These are phyloP conservation scores for Xenentodon cancila DNA, from an alignment of 2,797 vertebrate species.

Conservation along the genomic window DNA sequence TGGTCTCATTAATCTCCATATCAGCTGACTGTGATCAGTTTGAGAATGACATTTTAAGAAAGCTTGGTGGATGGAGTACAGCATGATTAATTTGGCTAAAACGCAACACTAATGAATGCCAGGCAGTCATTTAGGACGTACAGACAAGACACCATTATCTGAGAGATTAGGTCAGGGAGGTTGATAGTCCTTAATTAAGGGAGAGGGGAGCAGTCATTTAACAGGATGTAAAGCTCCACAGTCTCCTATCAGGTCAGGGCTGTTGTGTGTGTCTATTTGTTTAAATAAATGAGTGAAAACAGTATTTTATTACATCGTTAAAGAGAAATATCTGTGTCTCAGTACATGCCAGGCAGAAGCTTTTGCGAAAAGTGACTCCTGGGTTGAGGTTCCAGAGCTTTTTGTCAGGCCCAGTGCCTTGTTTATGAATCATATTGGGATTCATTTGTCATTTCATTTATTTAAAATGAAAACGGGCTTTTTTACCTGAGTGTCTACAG, in stretches of 20 bases:
- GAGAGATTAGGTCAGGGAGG: conserved; percentile 80
- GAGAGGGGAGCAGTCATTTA: conserved; percentile 43
- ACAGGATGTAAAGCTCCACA: conserved; percentile 38
- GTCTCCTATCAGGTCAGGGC: conserved; percentile 8
- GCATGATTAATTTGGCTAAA: conserved; percentile 83
- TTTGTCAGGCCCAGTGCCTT: no score
- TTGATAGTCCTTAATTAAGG: conserved; percentile 83
- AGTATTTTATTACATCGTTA: conserved; percentile 1
- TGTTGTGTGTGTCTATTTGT: conserved; percentile 17
- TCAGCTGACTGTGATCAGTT: conserved; percentile 89
- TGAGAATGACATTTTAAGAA: conserved; percentile 87
- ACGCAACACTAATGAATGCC: conserved; percentile 83
- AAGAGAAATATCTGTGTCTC: no score
- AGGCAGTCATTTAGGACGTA: conserved; percentile 81
- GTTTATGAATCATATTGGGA: no score
- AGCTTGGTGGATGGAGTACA: conserved; percentile 69
- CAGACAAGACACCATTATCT: conserved; percentile 80
- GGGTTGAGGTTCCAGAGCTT: no score
- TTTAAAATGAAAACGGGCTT: no score
- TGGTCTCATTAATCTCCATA: conserved; percentile 86
- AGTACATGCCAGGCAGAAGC: no score
- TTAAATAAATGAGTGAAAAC: not conserved
- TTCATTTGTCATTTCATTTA: no score
- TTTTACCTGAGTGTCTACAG: no score
- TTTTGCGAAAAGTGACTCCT: no score